Conservation (phyloP, 2,888 invertebrate genomes). For the Alsophila aescularia region DNA sequence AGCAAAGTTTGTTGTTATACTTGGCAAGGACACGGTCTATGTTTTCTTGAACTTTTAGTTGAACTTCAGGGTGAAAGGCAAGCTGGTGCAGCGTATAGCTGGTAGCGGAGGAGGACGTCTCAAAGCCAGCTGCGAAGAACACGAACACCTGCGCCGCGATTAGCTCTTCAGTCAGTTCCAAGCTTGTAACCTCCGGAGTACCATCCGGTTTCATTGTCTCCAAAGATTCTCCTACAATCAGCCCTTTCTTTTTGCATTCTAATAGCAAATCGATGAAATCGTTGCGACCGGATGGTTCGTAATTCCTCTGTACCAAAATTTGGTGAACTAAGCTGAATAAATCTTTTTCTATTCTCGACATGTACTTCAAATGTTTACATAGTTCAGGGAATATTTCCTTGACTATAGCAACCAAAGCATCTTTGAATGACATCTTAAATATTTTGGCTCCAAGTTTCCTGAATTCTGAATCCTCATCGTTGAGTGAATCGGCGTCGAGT, state of each 20-base stretch:
- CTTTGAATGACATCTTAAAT: slow-evolving; percentile 42
- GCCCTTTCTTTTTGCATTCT: slow-evolving; percentile 55
- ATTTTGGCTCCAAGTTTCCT: slow-evolving; percentile 58
- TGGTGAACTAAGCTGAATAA: slow-evolving; percentile 51
- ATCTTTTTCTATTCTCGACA: slow-evolving; percentile 50
- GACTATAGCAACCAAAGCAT: slow-evolving; percentile 43
- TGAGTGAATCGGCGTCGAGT: slow-evolving; percentile 59
- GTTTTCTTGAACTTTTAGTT: slow-evolving; percentile 54
- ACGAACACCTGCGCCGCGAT: slow-evolving; percentile 62
- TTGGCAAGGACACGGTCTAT: slow-evolving; percentile 54
- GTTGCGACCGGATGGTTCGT: slow-evolving; percentile 56
- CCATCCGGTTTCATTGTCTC: slow-evolving; percentile 54
- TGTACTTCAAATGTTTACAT: slow-evolving; percentile 48
- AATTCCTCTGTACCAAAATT: slow-evolving; percentile 57
- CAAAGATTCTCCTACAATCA: slow-evolving; percentile 55
- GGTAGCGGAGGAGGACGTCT: slow-evolving; percentile 64
- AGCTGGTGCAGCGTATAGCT: slow-evolving; percentile 64
- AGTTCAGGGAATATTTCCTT: slow-evolving; percentile 56
- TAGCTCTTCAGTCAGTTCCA: slow-evolving; percentile 55
- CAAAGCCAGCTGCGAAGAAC: slow-evolving; percentile 66
- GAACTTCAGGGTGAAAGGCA: slow-evolving; percentile 56
- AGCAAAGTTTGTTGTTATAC: slow-evolving; percentile 52
- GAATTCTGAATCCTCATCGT: slow-evolving; percentile 58
- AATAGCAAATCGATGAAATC: slow-evolving; percentile 63
- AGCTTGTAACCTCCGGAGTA: slow-evolving; percentile 41